These are phyloP conservation scores for Eudasyphora cyanicolor DNA, from an alignment of 2,888 invertebrate genomes.

Conservation along the genomic window DNA sequence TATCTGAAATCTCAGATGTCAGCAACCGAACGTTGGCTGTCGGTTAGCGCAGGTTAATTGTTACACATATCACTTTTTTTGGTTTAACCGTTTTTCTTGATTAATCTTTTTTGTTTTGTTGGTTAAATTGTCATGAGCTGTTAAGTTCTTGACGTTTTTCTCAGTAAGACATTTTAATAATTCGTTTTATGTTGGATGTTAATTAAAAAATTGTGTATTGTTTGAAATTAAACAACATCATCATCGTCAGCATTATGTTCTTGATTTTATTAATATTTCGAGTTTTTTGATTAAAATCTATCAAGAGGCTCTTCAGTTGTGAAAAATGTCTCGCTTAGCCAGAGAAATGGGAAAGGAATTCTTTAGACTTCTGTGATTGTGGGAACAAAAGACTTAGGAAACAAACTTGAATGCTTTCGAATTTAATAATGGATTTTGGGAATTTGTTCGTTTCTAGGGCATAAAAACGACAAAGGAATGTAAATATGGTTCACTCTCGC, in stretches of 20 bases:
- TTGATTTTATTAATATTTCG: conserved; percentile 17
- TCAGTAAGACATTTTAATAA: not conserved
- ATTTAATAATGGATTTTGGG: too few species aligned
- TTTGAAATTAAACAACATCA: conserved; percentile 46
- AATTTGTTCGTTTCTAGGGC: too few species aligned
- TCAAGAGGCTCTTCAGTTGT: too few species aligned
- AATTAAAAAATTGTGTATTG: conserved; percentile 54
- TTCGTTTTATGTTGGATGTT: conserved; percentile 38
- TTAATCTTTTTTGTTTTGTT: conserved; percentile 50
- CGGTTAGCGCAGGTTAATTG: conserved; percentile 58
- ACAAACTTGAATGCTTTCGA: too few species aligned
- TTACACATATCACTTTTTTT: conserved; percentile 54
- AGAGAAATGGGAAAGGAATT: too few species aligned
- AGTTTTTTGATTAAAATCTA: not conserved
- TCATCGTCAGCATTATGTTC: conserved; percentile 25
- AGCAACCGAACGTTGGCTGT: conserved; percentile 17
- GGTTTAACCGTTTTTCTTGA: conserved; percentile 49
- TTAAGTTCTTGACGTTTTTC: conserved; percentile 41
- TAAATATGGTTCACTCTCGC: too few species aligned
- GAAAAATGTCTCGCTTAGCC: too few species aligned
- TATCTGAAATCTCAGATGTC: conserved; percentile 41
- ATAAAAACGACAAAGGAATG: too few species aligned
- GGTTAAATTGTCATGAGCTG: conserved; percentile 39
- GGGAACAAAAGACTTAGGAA: too few species aligned
- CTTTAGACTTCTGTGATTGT: too few species aligned